Evolutionary conservation across 2,113 vertebrate genomes (phyloP).

Genomic region (Tor tambroides): DNA sequence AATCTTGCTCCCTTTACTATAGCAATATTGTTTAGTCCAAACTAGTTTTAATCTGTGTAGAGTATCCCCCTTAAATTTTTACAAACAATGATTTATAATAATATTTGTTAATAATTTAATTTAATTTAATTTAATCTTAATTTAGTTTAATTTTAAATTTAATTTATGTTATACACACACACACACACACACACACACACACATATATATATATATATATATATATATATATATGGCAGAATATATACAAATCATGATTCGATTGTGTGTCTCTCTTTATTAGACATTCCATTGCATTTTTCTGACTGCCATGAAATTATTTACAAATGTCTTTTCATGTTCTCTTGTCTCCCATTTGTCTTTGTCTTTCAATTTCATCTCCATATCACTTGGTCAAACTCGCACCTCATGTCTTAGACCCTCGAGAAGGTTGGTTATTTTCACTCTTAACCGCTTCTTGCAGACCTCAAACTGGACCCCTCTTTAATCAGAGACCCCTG

Average conservation of each 20-base stretch:
- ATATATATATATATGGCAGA: neutral
- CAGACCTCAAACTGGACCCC: neutral
- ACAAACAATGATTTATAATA: too few relatives aligned
- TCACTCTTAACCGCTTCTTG: slow-evolving; percentile 80
- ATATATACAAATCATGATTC: neutral
- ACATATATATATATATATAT: too few relatives aligned
- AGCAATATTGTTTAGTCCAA: neutral
- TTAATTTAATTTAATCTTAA: too few relatives aligned
- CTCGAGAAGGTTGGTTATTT: slow-evolving; percentile 99
- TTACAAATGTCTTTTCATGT: slow-evolving; percentile 19
- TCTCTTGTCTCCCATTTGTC: slow-evolving; percentile 52
- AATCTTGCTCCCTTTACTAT: neutral
- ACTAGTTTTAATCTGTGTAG: neutral
- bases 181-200: too few relatives aligned
- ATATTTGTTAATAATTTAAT: neutral
- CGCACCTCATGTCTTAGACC: slow-evolving; percentile 93
- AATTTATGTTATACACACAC: too few relatives aligned
- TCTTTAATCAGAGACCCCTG: neutral
- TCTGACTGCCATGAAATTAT: slow-evolving; percentile 24
- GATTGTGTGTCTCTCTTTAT: slow-evolving; percentile 34
- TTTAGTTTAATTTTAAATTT: neutral
- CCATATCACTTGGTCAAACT: slow-evolving; percentile 61
- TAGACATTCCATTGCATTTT: slow-evolving; percentile 45
- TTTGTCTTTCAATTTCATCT: slow-evolving; percentile 48
- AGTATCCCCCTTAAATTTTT: too few relatives aligned